phyloP scores from a whole-genome alignment of 2,797 vertebrate genomes.

The Oophaga sylvatica region DNA sequence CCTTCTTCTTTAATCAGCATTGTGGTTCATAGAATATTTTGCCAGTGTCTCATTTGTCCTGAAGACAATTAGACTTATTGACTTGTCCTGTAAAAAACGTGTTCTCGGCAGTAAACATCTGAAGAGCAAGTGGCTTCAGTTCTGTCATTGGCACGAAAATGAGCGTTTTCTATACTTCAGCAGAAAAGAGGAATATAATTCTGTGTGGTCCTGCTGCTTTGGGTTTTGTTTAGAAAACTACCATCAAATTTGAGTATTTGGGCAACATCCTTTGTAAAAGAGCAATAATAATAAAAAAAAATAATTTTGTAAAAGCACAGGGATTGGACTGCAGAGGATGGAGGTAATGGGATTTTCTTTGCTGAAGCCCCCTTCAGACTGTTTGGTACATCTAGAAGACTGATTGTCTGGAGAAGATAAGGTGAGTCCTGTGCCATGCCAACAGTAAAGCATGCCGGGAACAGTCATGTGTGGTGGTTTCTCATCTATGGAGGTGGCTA shows the following conservation, averaged over 20 bases:
- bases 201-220: slow-evolving; percentile 14
- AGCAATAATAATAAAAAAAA: not conserved
- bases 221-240: not conserved
- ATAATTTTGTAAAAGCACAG: too few relatives aligned
- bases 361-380: too few relatives aligned
- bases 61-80: slow-evolving; percentile 2
- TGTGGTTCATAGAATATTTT: not conserved
- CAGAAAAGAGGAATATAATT: not conserved
- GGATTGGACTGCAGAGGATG: too few relatives aligned
- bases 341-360: too few relatives aligned
- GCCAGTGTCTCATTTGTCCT: slow-evolving; percentile 12
- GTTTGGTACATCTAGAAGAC: too few relatives aligned
- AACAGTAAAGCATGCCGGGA: too few relatives aligned
- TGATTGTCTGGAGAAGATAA: too few relatives aligned
- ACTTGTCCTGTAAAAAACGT: slow-evolving; percentile 20
- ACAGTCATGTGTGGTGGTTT: too few relatives aligned
- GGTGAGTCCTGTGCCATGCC: too few relatives aligned
- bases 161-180: not conserved
- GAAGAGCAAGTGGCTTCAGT: not conserved
- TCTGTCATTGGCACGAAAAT: not conserved
- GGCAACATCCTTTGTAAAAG: not conserved
- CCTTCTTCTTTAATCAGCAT: slow-evolving; percentile 22
- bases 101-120: not conserved
- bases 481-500: too few relatives aligned
- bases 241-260: not conserved